Percentiles rank a stretch among this genome's conserved stretches.
Conservation (phyloP, 2,888 invertebrate genomes). For the Neoascia interrupta region DNA sequence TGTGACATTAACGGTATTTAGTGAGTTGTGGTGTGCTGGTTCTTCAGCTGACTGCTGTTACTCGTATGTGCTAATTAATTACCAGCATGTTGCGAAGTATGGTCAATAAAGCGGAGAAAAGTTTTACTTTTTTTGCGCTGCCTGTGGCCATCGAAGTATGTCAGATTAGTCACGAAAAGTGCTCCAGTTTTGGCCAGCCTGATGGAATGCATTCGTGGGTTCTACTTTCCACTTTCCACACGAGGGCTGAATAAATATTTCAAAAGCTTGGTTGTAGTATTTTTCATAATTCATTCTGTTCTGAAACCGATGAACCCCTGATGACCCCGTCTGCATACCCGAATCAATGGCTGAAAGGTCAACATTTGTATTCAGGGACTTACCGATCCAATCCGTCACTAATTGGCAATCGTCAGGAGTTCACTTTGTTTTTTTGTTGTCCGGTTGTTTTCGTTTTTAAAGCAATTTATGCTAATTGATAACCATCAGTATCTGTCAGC, state of each 20-base stretch:
- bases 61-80: constrained; percentile 62
- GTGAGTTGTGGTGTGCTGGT: constrained; percentile 45
- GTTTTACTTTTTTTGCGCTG: constrained; percentile 1
- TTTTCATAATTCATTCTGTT: too few species aligned
- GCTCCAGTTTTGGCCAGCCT: constrained; percentile 25
- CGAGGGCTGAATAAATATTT: too few species aligned
- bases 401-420: constrained; percentile 43
- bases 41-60: constrained; percentile 31
- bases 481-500: constrained; percentile 53
- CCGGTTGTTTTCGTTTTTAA: constrained; percentile 42
- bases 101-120: constrained; percentile 32
- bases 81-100: constrained; percentile 46
- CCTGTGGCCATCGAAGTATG: neutral
- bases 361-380: constrained; percentile 28
- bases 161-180: constrained; percentile 21
- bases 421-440: neutral
- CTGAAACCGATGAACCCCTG: too few species aligned
- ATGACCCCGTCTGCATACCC: too few species aligned
- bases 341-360: constrained; percentile 30
- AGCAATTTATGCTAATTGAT: constrained; percentile 61
- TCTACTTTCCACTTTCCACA: too few species aligned
- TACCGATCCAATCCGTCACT: constrained; percentile 43
- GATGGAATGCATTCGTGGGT: too few species aligned
- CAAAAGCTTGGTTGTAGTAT: too few species aligned
- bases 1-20: constrained; percentile 68